A percentile compares a stretch with the other conserved stretches of the same genome.
Conservation (phyloP, 2,113 vertebrate genomes). For the Nycticryphes semicollaris region DNA sequence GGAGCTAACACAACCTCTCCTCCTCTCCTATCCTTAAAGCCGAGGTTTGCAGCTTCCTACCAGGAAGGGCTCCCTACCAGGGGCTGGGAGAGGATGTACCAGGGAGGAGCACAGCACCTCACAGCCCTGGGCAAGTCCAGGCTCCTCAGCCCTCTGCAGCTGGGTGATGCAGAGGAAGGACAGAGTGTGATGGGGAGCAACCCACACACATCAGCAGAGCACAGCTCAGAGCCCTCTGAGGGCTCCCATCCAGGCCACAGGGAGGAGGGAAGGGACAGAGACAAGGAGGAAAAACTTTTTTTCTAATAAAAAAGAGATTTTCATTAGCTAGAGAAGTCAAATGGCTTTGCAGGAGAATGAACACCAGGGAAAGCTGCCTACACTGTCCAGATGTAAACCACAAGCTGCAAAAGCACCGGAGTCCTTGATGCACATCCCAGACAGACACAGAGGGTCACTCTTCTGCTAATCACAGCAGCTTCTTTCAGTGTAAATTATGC, state of each 20-base stretch:
- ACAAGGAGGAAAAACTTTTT: background rate
- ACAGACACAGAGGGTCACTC: background rate
- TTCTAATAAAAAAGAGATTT: background rate
- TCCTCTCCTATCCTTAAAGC: background rate
- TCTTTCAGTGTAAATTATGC: background rate
- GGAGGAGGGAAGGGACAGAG: background rate
- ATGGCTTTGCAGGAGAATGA: background rate
- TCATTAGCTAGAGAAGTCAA: background rate
- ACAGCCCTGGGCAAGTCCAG: background rate
- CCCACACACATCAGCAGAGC: background rate
- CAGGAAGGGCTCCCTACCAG: rapidly evolving
- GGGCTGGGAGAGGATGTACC: no score
- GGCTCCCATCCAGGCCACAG: background rate
- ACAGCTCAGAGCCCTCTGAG: background rate
- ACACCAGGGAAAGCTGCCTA: background rate
- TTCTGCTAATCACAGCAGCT: background rate
- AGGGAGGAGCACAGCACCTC: background rate
- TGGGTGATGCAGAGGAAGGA: background rate
- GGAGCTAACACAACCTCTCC: background rate
- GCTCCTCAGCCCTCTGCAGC: background rate
- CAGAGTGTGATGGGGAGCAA: rapidly evolving
- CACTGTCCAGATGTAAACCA: background rate
- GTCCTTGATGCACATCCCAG: background rate
- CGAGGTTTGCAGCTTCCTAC: background rate
- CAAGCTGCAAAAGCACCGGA: background rate